phyloP scores from a whole-genome alignment of 2,888 invertebrate genomes.

The Scrobipalpa atriplicella region DNA sequence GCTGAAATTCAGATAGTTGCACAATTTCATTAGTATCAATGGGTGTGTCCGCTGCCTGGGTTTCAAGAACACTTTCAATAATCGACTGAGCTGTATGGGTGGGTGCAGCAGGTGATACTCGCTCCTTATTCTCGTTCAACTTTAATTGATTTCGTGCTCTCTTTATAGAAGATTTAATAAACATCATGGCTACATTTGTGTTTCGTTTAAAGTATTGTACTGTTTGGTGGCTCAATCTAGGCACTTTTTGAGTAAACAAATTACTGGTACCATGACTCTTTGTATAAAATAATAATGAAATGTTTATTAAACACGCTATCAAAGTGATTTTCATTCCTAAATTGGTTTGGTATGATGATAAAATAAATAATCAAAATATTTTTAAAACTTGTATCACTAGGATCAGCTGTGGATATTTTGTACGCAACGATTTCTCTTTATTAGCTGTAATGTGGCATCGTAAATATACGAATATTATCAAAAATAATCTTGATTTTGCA shows the following conservation, averaged over 20 bases:
- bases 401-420: too few species aligned
- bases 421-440: too few species aligned
- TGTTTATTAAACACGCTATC: not conserved
- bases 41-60: not conserved
- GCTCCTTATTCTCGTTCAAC: not conserved
- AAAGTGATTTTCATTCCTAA: not conserved
- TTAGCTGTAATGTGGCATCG: too few species aligned
- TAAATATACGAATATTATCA: too few species aligned
- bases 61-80: not conserved
- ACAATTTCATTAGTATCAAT: not conserved
- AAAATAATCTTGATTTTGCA: too few species aligned
- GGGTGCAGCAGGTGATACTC: not conserved
- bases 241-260: not conserved
- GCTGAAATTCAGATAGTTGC: not conserved
- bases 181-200: not conserved
- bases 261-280: not conserved
- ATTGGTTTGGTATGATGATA: not conserved
- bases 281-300: not conserved
- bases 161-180: not conserved
- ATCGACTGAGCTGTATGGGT: not conserved
- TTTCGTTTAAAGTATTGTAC: not conserved
- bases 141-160: not conserved
- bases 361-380: too few species aligned
- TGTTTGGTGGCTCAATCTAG: not conserved
- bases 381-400: too few species aligned